Conservation (phyloP, 2,888 invertebrate species). For the Coelogynopora nodosa region DNA sequence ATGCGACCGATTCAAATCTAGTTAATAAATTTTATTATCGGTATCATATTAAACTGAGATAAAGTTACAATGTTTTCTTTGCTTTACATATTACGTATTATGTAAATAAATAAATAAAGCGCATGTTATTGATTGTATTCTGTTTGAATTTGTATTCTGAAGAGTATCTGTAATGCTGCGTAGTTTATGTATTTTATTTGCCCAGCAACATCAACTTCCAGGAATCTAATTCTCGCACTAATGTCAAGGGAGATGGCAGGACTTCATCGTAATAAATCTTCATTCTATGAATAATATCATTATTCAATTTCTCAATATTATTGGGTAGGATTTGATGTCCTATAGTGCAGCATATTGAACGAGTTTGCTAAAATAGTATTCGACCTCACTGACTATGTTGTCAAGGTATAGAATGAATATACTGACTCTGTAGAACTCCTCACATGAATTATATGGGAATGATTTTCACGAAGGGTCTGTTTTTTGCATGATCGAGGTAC, state of each 20-base stretch:
- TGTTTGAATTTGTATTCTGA: neutral
- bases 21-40: no score
- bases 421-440: neutral
- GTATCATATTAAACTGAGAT: no score
- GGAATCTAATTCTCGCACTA: neutral
- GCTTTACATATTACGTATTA: no score
- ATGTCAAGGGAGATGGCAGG: neutral
- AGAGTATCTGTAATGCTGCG: neutral
- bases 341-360: no score
- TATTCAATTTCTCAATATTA: no score
- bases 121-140: no score
- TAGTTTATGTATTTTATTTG: neutral
- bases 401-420: neutral
- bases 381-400: neutral
- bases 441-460: neutral
- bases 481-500: neutral
- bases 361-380: neutral
- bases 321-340: no score
- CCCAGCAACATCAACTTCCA: neutral
- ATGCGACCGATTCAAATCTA: no score
- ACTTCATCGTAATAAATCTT: neutral
- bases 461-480: neutral
- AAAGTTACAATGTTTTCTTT: no score
- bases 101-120: no score
- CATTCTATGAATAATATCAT: neutral